Evolutionary conservation across 2,888 invertebrate genomes (phyloP), one percentile per base, ranked within the genome.

Genomic region (Thysanoteuthis rhombus): DNA sequence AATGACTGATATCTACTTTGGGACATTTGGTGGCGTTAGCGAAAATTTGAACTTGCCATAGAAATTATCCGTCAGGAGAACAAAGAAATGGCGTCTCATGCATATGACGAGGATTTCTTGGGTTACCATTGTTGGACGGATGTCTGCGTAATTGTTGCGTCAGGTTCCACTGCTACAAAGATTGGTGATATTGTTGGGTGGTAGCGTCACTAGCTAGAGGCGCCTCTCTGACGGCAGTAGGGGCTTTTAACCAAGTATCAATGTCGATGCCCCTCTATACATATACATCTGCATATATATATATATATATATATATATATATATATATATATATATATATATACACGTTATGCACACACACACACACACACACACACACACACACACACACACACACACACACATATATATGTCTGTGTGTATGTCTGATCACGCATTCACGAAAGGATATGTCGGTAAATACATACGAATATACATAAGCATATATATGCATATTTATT

Each of bases 101-200:
- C n/a, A n/a, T 36, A 75, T 36, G 75, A 75, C n/a, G 75, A 36
- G n/a, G 75, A 75, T 75, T 75, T n/a, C 75, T 75, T 75, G 75
- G n/a, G 75, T 75, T 75, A 75, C 75, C 75, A 75, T 75, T 75
- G 75, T 75, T 75, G 75, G 75, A 36, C 75, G 75, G n/a, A 75
- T 75, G 75, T 75, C 75, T 75, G n/a, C n/a, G 75, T 75, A 75
- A 75, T 75, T 75, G 75, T 75, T 75, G 75, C 75, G 75, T 75
- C 75, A 25, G 75, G n/a, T 75, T 75, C 75, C 75, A 75, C 75
- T 75, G n/a, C 75, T 36, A 75, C 75, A 75, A 75, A 12, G 75
- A 75, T 75, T 75, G n/a, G 16, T 75, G 75, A 75, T 75, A 75
- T 75, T 75, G 75, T 75, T 75, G 75, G 75, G 75, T 75, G 75